These are phyloP conservation scores for Lasioglossum oenotherae DNA, from an alignment of 2,888 invertebrate species.

Conservation along the genomic window DNA sequence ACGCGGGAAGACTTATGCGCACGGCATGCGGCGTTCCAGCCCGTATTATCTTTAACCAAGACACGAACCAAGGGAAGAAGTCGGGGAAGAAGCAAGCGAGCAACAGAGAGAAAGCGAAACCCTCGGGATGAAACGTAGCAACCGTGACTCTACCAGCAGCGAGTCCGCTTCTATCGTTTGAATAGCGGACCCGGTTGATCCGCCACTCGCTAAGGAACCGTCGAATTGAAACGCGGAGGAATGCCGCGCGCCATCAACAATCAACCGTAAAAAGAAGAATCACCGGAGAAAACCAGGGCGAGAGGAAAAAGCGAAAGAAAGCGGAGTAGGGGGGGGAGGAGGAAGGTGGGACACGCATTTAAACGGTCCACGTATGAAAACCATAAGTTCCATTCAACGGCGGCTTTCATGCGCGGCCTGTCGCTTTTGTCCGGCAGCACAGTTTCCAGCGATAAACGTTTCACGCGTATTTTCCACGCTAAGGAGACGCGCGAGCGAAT, in stretches of 20 bases:
- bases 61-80: neutral
- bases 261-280: neutral
- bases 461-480: constrained; percentile 47
- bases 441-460: constrained; percentile 41
- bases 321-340: neutral
- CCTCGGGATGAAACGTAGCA: neutral
- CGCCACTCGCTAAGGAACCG: constrained; percentile 18
- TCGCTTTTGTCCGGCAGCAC: constrained; percentile 36
- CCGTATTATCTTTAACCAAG: constrained; percentile 34
- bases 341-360: constrained; percentile 16
- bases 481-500: constrained; percentile 51
- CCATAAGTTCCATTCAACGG: constrained; percentile 47
- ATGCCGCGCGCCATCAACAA: constrained; percentile 32
- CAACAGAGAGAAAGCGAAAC: neutral
- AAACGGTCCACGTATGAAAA: constrained; percentile 49
- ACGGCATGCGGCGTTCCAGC: constrained; percentile 18
- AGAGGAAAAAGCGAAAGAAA: neutral
- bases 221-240: constrained; percentile 34
- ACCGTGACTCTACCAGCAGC: neutral
- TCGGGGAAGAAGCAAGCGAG: neutral
- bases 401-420: constrained; percentile 25
- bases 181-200: constrained; percentile 5
- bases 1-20: constrained; percentile 52
- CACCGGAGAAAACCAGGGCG: neutral
- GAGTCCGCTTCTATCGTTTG: neutral